Evolutionary conservation across 92 coral and sea anemone species (phyloP).

Genomic region (Metridium senile): DNA sequence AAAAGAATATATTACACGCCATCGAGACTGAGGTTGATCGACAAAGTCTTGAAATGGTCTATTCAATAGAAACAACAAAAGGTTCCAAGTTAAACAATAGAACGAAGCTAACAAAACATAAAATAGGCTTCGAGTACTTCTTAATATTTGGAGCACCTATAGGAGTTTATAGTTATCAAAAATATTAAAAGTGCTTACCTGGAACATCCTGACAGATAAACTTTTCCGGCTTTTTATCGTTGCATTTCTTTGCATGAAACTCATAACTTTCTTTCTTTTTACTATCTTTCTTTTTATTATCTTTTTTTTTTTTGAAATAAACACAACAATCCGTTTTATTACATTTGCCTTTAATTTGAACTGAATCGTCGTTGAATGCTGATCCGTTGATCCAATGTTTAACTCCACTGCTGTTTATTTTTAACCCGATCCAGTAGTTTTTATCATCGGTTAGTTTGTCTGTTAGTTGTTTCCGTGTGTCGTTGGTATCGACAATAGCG

Average conservation of each 20-base stretch:
- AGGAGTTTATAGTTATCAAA: no score
- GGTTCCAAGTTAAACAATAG: no score
- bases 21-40: no score
- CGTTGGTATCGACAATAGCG: not conserved
- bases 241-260: not conserved
- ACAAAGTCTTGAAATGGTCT: no score
- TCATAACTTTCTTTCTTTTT: not conserved
- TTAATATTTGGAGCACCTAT: no score
- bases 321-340: not conserved
- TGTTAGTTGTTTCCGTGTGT: not conserved
- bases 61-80: no score
- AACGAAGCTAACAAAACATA: no score
- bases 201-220: not conserved
- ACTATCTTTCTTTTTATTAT: not conserved
- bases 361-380: not conserved
- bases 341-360: not conserved
- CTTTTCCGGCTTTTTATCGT: not conserved
- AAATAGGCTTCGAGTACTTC: no score
- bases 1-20: no score
- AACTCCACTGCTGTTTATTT: not conserved
- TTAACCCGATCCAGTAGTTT: not conserved
- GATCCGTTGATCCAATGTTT: no score
- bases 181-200: no score
- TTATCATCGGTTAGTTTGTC: not conserved
- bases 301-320: not conserved